Evolutionary conservation across 2,888 invertebrate genomes (phyloP), one percentile per base, ranked within the genome.

Genomic region (Pseudoips prasinana): DNA sequence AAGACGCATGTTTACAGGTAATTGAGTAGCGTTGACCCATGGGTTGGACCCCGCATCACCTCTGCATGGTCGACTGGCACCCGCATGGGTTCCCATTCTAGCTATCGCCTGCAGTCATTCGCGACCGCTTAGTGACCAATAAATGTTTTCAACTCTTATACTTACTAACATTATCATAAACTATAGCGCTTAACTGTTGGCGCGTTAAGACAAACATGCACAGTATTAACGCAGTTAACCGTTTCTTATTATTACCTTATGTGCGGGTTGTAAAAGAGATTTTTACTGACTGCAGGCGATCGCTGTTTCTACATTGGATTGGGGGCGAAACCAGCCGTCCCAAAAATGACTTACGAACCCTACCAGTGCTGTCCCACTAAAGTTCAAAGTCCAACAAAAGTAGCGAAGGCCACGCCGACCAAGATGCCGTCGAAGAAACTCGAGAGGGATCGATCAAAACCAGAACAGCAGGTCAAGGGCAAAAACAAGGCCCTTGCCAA

Each of bases 281-380:
- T 94, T 95, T 94, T 95, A 94, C 94, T 93, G 94, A 92, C 92
- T 93, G 94, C 95, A 96, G 96, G 96, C 94, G 96, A 96, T 94
- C 95, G 95, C 93, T 96, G 96, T 94, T 96, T 96, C 95, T 95
- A 95, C 95, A 95, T 96, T 92, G 96, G 96, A 92, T 93, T 96
- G 93, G 95, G 95, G 90, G 94, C 94, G 90, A 94, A 94, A 91
- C 92, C 90, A 86, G 91, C 92, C 76, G 90, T 92, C 85, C 92
- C 93, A 85, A 92, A 92, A 89, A 90, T 91, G 89, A 92, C 94
- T 88, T 95, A 94, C 90, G 94, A 94, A 92, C 94, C 96, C 81
- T 96, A 94, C 92, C 95, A 95, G 91, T 96, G 96, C 93, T 96
- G 96, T 92, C 96, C 95, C 85, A 93, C 93, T 84, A 94, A 94